Conservation (phyloP, 2,113 vertebrate genomes). For the Carassius auratus region DNA sequence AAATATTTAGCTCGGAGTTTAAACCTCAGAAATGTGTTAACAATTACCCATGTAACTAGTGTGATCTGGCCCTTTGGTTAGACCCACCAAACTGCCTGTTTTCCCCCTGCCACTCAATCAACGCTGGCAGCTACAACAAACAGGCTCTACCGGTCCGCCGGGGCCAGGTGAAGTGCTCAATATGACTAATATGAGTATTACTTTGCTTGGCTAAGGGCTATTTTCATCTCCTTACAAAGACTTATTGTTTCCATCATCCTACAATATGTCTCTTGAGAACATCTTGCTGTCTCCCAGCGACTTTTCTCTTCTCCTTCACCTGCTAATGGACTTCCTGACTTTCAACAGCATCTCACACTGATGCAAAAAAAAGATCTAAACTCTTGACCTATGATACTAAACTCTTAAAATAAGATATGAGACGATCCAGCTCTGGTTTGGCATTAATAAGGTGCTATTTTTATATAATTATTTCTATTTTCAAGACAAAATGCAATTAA, state of each 20-base stretch:
- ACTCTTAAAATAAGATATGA: too few species aligned
- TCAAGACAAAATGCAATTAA: too few species aligned
- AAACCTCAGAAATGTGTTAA: conserved; percentile 63
- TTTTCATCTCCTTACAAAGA: conserved; percentile 29
- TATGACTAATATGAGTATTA: conserved; percentile 27
- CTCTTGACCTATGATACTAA: neutral
- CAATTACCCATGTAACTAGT: conserved; percentile 59
- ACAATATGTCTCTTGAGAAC: conserved; percentile 3
- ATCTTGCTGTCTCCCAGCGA: neutral
- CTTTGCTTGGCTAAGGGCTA: conserved; percentile 3
- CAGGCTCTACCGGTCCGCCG: conserved; percentile 15
- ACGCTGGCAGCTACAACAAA: conserved; percentile 44
- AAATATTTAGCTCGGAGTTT: conserved; percentile 58
- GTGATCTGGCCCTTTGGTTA: conserved; percentile 47
- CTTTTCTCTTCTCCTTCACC: conserved; percentile 17
- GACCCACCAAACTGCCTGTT: conserved; percentile 31
- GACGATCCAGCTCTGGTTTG: neutral
- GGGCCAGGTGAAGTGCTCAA: conserved; percentile 33
- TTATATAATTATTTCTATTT: too few species aligned
- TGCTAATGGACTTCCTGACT: conserved; percentile 33
- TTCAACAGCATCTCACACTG: neutral
- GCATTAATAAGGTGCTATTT: neutral
- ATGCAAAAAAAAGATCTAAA: neutral
- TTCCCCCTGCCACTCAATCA: conserved; percentile 51
- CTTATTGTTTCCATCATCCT: conserved; percentile 22